A percentile compares a stretch with the other conserved stretches of the same genome.
Evolutionary conservation across 2,113 vertebrate genomes (phyloP).

Genomic region (Poeciliopsis retropinna): DNA sequence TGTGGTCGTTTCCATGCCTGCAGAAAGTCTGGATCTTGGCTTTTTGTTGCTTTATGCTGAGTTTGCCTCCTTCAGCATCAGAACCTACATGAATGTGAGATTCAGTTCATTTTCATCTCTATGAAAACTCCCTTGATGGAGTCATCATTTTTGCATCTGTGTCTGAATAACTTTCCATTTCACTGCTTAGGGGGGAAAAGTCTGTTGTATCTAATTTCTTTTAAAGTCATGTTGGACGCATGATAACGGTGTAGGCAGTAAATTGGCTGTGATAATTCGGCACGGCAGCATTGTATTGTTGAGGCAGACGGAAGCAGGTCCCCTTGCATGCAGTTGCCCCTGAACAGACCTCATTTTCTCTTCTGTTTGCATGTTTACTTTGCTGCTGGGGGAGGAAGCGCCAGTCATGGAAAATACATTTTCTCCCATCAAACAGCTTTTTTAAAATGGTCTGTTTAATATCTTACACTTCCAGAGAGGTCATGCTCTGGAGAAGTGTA

Average conservation of each 20-base stretch:
- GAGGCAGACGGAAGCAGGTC: constrained; percentile 14
- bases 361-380: constrained; percentile 8
- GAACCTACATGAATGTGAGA: constrained; percentile 19
- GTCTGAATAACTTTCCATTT: constrained; percentile 40
- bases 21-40: background rate
- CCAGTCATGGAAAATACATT: background rate
- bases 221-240: constrained; percentile 17
- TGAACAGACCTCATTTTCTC: constrained; percentile 47
- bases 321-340: constrained; percentile 1
- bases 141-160: constrained; percentile 22
- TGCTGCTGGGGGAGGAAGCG: background rate
- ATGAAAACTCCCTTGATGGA: constrained; percentile 20
- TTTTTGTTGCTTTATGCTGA: background rate
- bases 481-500: no score
- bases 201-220: constrained; percentile 27
- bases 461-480: no score
- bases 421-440: background rate
- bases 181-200: background rate
- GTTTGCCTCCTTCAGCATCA: constrained; percentile 11
- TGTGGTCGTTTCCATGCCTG: background rate
- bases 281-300: constrained; percentile 39
- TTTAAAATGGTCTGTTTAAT: background rate
- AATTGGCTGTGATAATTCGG: constrained; percentile 43
- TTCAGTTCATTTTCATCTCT: constrained; percentile 40
- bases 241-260: constrained; percentile 14